A percentile compares a stretch with the other conserved stretches of the same genome.
These are phyloP conservation scores for Perizoma flavofasciatum DNA, from an alignment of 2,888 invertebrate genomes.

Conservation along the genomic window DNA sequence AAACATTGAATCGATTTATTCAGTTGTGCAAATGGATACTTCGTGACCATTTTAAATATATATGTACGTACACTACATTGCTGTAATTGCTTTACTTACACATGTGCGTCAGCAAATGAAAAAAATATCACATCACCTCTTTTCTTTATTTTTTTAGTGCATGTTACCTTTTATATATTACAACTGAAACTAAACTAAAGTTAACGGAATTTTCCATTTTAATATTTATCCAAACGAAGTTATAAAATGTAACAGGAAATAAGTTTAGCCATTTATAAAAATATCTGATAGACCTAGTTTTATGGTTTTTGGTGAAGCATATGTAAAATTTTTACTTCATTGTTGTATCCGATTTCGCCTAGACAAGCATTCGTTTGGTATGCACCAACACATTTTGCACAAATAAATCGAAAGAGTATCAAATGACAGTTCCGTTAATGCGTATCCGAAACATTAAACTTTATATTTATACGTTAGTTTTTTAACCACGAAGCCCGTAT, in stretches of 20 bases:
- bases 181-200: no score
- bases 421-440: constrained; percentile 11
- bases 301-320: constrained; percentile 24
- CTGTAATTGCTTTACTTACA: constrained; percentile 4
- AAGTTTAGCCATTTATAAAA: constrained; percentile 25
- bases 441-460: not conserved
- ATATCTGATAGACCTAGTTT: constrained; percentile 27
- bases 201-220: not conserved
- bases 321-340: constrained; percentile 18
- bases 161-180: no score
- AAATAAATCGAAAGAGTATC: constrained; percentile 13
- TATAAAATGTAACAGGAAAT: constrained; percentile 27
- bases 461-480: no score
- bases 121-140: not conserved
- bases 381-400: constrained; percentile 11
- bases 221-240: not conserved
- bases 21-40: constrained; percentile 56
- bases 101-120: not conserved
- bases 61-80: not conserved
- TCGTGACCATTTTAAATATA: constrained; percentile 14
- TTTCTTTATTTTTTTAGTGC: no score
- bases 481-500: no score
- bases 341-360: constrained; percentile 30
- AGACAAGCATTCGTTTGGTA: constrained; percentile 19
- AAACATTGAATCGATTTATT: constrained; percentile 65